These are phyloP conservation scores for Myotis myotis DNA, from an alignment of 2,797 vertebrate species.

Conservation along the genomic window DNA sequence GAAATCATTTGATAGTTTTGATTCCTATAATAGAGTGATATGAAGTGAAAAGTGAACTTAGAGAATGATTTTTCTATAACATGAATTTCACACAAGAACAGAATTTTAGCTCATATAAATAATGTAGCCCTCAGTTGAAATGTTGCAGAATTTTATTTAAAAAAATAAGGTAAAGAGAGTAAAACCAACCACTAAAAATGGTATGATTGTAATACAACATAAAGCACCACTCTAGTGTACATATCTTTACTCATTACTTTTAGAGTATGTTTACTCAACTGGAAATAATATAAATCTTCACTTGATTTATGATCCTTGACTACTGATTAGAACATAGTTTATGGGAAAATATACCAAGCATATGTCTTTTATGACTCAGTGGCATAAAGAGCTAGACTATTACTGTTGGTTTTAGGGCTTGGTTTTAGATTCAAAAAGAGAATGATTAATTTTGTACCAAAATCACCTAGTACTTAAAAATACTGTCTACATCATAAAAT, in stretches of 20 bases:
- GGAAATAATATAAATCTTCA: not conserved
- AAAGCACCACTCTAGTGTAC: not conserved
- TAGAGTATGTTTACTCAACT: conserved; percentile 7
- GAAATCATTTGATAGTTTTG: not conserved
- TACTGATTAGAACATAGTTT: not conserved
- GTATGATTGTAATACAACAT: not conserved
- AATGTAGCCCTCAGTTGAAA: not conserved
- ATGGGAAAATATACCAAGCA: not conserved
- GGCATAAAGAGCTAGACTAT: not conserved
- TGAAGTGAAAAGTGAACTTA: not conserved
- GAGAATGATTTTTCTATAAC: conserved; percentile 35
- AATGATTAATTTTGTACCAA: conserved; percentile 14
- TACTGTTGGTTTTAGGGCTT: not conserved
- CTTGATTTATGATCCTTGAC: not conserved
- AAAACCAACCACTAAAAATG: not conserved
- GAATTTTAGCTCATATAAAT: not conserved
- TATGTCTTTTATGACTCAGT: not conserved
- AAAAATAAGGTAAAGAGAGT: not conserved
- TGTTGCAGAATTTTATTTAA: conserved; percentile 12
- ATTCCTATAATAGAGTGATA: not conserved
- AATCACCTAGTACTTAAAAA: conserved; percentile 2
- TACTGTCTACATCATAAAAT: not conserved
- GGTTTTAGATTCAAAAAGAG: not conserved
- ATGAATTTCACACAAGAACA: not conserved
- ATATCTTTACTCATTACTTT: not conserved